Evolutionary conservation across 1,140 invertebrate genomes (phyloP), one percentile per base, ranked within the genome.

Genomic region (Acromyrmex heyeri): DNA sequence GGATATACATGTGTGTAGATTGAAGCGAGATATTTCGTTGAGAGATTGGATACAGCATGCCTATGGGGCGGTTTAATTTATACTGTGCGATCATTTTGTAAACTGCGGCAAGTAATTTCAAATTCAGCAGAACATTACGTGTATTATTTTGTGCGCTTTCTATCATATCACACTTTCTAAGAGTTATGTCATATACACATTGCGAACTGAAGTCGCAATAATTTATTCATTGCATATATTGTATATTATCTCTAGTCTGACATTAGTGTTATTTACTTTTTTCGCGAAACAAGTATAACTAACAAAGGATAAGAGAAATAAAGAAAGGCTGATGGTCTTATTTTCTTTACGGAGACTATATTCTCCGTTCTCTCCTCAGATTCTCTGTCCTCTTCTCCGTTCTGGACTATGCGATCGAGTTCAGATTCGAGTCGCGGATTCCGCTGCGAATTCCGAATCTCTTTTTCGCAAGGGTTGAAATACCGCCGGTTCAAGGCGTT

Each of bases 401-500:
- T 24, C 30, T 24, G 50, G 50, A 65, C 62, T 65, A 2, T 12
- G 50, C 24, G 69, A 72, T 73, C 67, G 59, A 57, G 78, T 62
- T 7, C 24, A 53, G 50, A 73, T 38, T 82, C 55, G 53, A 30
- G 55, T 73, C 69, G 69, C 69, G 38, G 73, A 67, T 55, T 82
- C 18, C 18, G 79, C 79, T 73, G 48, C 34, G 27, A 27, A 57
- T 67, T 67, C 38, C 69, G 85, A 90, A 90, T 91, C 85, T 81
- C 73, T 83, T 81, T 34, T 83, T 86, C 72, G 89, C 89, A 91
- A 91, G 89, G 90, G 87, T 91, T 91, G 90, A 91, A 91, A 91
- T 91, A 91, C 86, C 85, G 88, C 75, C 86, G 87, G 88, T 90
- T 92, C 88, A 86, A 91, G 88, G 90, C 86, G 89, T 89, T 93